Evolutionary conservation across 2,113 vertebrate species (phyloP).

Genomic region (Chloroceryle aenea): DNA sequence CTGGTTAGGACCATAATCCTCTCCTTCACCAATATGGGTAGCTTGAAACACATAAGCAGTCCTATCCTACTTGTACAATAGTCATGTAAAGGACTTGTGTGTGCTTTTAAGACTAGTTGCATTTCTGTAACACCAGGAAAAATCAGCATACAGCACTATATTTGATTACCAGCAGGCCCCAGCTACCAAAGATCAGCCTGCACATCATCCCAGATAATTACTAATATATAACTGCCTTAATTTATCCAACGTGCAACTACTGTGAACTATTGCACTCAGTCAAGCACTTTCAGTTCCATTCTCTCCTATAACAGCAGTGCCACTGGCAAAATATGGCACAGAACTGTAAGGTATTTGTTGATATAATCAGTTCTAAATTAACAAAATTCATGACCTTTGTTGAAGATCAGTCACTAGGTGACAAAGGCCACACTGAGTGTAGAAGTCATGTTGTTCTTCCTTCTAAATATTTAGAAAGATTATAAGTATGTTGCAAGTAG

Average conservation of each 20-base stretch:
- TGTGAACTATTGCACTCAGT: not conserved
- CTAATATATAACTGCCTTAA: not conserved
- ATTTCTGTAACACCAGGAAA: not conserved
- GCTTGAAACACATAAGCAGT: not conserved
- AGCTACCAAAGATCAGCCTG: slow-evolving; percentile 19
- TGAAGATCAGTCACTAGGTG: not conserved
- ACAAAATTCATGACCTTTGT: not conserved
- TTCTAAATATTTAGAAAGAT: not conserved
- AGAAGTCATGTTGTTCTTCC: not conserved
- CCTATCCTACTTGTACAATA: not conserved
- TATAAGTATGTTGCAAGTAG: not conserved
- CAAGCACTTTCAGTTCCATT: not conserved
- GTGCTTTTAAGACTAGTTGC: not conserved
- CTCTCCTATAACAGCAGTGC: not conserved
- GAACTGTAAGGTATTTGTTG: not conserved
- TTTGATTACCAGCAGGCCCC: not conserved
- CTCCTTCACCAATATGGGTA: not conserved
- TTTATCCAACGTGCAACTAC: not conserved
- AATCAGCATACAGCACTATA: not conserved
- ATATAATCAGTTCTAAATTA: not conserved
- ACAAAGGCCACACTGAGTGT: not conserved
- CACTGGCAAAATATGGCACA: not conserved
- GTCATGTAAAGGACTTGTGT: not conserved
- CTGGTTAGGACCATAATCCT: not conserved
- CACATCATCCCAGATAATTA: not conserved